Base-by-base conservation (phyloP, 2,797 vertebrate species). In the Tokudaia tokunoshimensis region DNA sequence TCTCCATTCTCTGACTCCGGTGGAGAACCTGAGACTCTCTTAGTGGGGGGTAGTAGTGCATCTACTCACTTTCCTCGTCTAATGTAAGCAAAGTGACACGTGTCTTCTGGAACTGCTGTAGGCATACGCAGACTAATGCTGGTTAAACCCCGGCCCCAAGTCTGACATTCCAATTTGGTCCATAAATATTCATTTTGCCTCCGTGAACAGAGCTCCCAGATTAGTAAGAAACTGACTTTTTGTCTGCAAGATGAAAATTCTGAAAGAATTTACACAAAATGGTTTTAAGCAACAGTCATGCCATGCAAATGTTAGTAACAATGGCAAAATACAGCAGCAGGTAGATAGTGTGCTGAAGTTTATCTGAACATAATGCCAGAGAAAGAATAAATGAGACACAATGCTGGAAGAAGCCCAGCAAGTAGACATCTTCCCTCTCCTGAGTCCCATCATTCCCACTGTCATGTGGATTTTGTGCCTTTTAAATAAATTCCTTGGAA, bases 181-280 rank as follows among this genome's bases (percentile, higher is more conserved):
- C 50, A 81, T 55, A 89, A 80, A 93, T 67, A 47, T 91, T 81
- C 47, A n/a, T n/a, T 76, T 96, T 76, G 17, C 57, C 29, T 9
- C 29, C 7, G 6, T 44, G 22, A 85, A 78, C 0, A 24, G 59
- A 91, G 12, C 50, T 52, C 10, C 22, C n/a, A 86, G 31, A 50
- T 37, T n/a, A 81, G 67, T 67, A 67, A 61, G 59, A 87, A 72
- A 44, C 31, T 87, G 26, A 26, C 29, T 61, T 55, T 76, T 87
- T 26, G 34, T 72, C 90, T 86, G 76, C 50, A 90, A 86, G 22
- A 95, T 87, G 47, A 67, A 41, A 81, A 76, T 11, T 67, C 41
- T 22, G 10, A 34, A 85, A 34, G 29, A 47, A 26, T 12, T 44
- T 6, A 59, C 13, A n/a, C 31, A 37, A 14, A 74, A 81, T 67